phyloP scores from a whole-genome alignment of 1,140 invertebrate species.

The Mya arenaria region DNA sequence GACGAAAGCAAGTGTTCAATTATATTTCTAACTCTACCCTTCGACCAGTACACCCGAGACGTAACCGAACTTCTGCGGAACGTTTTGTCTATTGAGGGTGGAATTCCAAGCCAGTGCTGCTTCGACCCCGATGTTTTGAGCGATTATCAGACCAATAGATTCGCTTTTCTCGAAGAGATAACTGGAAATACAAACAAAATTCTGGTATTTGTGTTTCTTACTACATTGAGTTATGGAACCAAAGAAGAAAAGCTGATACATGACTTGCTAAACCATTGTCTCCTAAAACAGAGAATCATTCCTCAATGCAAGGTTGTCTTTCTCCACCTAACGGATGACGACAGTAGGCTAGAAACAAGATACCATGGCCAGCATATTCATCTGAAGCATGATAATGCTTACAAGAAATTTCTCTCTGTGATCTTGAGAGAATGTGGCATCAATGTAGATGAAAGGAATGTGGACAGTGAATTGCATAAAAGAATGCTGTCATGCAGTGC shows the following conservation, averaged over 20 bases:
- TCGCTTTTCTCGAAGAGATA: background rate
- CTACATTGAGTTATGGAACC: background rate
- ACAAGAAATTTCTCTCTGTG: background rate
- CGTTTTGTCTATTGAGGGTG: conserved; percentile 1
- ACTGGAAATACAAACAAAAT: conserved; percentile 1
- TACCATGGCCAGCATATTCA: conserved; percentile 14
- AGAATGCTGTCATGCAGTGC: too few relatives aligned
- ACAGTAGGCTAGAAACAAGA: background rate
- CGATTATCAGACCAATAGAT: background rate
- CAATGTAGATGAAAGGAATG: too few relatives aligned
- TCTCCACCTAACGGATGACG: conserved; percentile 8
- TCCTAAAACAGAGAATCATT: background rate
- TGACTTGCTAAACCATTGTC: conserved; percentile 9
- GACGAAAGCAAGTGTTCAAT: background rate
- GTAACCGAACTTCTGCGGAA: background rate
- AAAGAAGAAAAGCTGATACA: background rate
- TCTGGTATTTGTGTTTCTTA: conserved; percentile 16
- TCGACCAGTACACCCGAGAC: conserved; percentile 16
- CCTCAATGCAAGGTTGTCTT: conserved; percentile 23
- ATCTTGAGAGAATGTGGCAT: background rate
- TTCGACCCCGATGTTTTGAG: conserved; percentile 8
- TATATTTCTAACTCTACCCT: background rate
- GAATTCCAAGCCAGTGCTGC: conserved; percentile 15
- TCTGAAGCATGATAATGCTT: background rate
- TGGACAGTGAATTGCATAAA: too few relatives aligned